Evolutionary conservation across 2,113 vertebrate species (phyloP), one percentile per base, ranked within the genome.

Genomic region (Dromaius novaehollandiae): DNA sequence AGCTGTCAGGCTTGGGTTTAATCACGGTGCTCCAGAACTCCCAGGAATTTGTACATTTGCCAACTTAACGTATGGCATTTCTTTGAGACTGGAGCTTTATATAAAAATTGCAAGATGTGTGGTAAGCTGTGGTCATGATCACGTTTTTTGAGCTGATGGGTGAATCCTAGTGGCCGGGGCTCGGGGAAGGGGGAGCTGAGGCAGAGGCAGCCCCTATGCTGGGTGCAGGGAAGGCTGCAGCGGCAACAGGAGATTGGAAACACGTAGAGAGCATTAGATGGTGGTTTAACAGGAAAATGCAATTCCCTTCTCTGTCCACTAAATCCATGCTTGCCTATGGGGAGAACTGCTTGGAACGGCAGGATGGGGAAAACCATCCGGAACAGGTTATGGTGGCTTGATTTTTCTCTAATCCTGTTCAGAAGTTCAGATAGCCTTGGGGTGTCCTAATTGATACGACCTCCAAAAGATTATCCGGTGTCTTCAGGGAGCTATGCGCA

Each of bases 31-130:
- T 6, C 7, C 77, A 55, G 53, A 12, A 26, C 21, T 24, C 38
- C 26, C 32, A 53, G 42, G 69, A 42, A 51, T 13, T 28, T 46
- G 25, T 36, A n/a, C 5, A 4, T n/a, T 89, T 73, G 32, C 38
- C 38, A 69, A 26, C 15, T 61, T 32, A 32, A 60, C 24, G 14
- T 11, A 3, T 0, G 0, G 16, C 7, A 44, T 55, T 40, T 56
- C 58, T 30, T 36, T 69, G n/a, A 64, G 34, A 26, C 0, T 2
- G 42, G 53, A 88, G 32, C 9, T 1, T 2, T 25, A 20, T 24
- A 61, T 65, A 68, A 84, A 42, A 86, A 2, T 20, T 2, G 0
- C 1, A 5, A 9, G 0, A 0, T 51, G 32, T 91, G n/a, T 0
- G 4, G 11, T 11, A 76, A 18, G 30, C 58, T 50, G 16, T n/a